Base-by-base conservation (phyloP, 2,797 vertebrate genomes). In the Platyrinchus mystaceus region DNA sequence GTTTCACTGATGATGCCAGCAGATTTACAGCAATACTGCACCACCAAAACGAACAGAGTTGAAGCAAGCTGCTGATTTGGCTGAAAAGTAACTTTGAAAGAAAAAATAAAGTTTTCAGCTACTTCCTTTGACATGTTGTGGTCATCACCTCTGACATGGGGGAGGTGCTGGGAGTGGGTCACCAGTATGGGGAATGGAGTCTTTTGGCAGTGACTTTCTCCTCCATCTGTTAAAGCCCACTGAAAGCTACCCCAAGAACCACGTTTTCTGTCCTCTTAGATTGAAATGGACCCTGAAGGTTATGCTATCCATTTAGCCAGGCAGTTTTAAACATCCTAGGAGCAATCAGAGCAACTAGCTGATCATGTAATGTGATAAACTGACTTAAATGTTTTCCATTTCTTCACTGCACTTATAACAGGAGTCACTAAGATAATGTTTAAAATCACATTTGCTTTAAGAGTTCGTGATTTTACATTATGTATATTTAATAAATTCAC, bases 51-150 rank as follows among this genome's bases (percentile, higher is more conserved):
- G 56, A 74, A 37, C 56, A 49, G 79, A 47, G 15, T 41, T 68
- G 41, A 64, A 76, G 67, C 52, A 67, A 37, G 36, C 70, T 91
- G 71, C 64, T 91, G 64, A 56, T 83, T 70, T 81, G 34, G 49
- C 85, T 92, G 59, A 89, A 94, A 89, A 92, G 52, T 64, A 90
- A 49, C 49, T 49, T 89, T 68, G 63, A 64, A 53, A 78, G 30
- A 41, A 52, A 71, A 70, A 44, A 2, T 10, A 9, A 19, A 47
- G 4, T 84, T 89, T 84, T 73, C 87, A 82, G 3, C 20, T 92
- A 24, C 63, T 91, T 87, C 70, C 47, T 82, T 64, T 46, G 84
- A 67, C 22, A 37, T 78, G 62, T 69, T 93, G 46, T 39, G 69
- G 37, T 55, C 30, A 34, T 84, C 50, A 27, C 34, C 22, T 84